Percentiles rank a stretch among this genome's conserved stretches.
Evolutionary conservation across 1,140 invertebrate genomes (phyloP).

Genomic region (Triops longicaudatus): DNA sequence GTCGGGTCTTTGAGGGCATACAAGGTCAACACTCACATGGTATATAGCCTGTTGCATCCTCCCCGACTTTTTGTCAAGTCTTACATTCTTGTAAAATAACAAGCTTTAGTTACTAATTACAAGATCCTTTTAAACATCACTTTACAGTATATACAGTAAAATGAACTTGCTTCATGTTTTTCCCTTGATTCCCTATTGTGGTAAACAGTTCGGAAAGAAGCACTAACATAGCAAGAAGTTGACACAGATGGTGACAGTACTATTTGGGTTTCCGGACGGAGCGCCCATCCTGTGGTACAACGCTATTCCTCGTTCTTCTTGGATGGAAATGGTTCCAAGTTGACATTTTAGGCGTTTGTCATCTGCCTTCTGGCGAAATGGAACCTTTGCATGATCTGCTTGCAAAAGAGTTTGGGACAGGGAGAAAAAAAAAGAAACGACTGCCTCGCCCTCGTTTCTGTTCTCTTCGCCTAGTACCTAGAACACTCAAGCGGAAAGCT

Average conservation of each 20-base stretch:
- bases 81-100: background rate
- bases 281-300: background rate
- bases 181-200: background rate
- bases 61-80: background rate
- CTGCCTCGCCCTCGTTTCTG: background rate
- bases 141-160: background rate
- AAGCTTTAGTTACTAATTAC: background rate
- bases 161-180: background rate
- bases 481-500: conserved; percentile 7
- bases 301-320: background rate
- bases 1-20: background rate
- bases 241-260: background rate
- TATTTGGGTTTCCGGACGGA: background rate
- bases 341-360: background rate
- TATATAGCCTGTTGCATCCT: background rate
- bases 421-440: background rate
- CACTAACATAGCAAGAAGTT: background rate
- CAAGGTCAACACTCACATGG: background rate
- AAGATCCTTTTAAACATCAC: conserved; percentile 1
- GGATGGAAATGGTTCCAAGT: background rate
- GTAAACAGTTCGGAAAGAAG: background rate
- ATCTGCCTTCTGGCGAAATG: background rate
- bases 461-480: background rate
- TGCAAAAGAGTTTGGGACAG: background rate
- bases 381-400: conserved; percentile 13